A percentile compares a stretch with the other conserved stretches of the same genome.
Evolutionary conservation across 2,113 vertebrate genomes (phyloP).

Genomic region (Climacteris rufus): DNA sequence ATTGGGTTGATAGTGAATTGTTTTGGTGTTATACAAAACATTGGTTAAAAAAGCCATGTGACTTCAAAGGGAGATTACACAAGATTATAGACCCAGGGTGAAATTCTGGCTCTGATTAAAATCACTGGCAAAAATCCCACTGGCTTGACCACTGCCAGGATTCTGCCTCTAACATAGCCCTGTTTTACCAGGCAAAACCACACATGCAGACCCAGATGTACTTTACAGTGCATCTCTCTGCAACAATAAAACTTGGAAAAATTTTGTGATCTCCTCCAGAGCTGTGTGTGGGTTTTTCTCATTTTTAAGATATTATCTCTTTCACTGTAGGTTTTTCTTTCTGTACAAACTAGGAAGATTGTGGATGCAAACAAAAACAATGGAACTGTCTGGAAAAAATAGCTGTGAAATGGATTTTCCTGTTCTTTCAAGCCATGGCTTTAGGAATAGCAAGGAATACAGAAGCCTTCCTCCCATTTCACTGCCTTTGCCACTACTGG

Average conservation of each 20-base stretch:
- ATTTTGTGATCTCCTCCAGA: not conserved
- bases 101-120: constrained; percentile 52
- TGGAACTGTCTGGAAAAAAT: not conserved
- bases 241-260: not conserved
- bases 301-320: not conserved
- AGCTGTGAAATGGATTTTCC: not conserved
- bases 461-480: not conserved
- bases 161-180: not conserved
- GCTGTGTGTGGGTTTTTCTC: not conserved
- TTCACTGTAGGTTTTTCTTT: not conserved
- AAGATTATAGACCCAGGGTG: constrained; percentile 45
- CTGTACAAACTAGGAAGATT: not conserved
- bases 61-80: constrained; percentile 55
- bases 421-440: not conserved
- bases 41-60: constrained; percentile 35
- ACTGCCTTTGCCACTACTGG: not conserved
- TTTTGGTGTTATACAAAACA: constrained; percentile 13
- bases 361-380: not conserved
- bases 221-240: not conserved
- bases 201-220: not conserved
- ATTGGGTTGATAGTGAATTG: not conserved
- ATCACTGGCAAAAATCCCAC: constrained; percentile 21
- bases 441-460: not conserved
- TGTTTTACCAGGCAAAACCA: not conserved
- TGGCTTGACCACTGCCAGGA: not conserved